Evolutionary conservation across 1,140 invertebrate species (phyloP).

Genomic region (Kradibia gibbosae): DNA sequence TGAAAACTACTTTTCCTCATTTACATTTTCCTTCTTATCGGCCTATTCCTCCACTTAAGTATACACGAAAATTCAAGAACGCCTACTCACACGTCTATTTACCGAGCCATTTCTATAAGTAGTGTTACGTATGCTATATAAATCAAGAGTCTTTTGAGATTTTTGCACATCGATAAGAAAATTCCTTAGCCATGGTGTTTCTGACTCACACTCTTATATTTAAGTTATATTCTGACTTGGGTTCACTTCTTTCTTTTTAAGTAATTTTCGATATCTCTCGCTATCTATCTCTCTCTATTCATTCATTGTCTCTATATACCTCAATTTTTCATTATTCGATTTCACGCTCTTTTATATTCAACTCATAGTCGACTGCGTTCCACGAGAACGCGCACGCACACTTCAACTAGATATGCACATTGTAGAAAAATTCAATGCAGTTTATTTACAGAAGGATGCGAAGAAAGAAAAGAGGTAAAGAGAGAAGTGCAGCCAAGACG

Average conservation of each 20-base stretch:
- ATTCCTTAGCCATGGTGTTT: not conserved
- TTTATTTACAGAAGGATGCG: slow-evolving; percentile 36
- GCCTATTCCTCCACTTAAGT: not conserved
- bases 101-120: not conserved
- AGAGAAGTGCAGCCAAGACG: not conserved
- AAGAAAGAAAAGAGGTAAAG: not conserved
- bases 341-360: slow-evolving; percentile 47
- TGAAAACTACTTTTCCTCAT: not conserved
- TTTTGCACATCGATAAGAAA: slow-evolving; percentile 7
- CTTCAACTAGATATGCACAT: slow-evolving; percentile 14
- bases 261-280: not conserved
- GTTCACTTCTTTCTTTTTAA: not conserved
- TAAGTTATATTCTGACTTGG: not conserved
- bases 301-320: not conserved
- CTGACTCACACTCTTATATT: not conserved
- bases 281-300: not conserved
- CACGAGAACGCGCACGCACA: not conserved
- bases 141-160: slow-evolving; percentile 46
- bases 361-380: slow-evolving; percentile 9
- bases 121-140: slow-evolving; percentile 33
- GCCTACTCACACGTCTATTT: not conserved
- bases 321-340: slow-evolving; percentile 40
- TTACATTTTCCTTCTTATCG: not conserved
- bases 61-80: slow-evolving; percentile 3
- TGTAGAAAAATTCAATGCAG: slow-evolving; percentile 37